Base-by-base conservation (phyloP, 37 sponge, comb jelly and placozoan species). In the Haliclona indistincta region DNA sequence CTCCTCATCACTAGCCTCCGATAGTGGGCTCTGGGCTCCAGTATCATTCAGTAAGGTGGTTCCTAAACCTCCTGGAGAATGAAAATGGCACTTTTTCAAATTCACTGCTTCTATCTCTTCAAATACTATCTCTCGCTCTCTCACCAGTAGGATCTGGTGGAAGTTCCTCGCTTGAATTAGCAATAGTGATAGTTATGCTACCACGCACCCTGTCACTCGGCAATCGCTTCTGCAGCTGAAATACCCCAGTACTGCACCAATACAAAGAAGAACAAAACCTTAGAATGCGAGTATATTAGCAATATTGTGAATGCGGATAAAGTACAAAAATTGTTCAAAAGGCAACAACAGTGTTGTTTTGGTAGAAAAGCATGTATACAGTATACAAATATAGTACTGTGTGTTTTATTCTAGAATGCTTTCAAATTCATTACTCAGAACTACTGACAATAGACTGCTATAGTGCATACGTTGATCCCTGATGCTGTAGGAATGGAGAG, bases 181-280 rank as follows among this genome's bases (percentile, higher is more conserved):
- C 28, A n/a, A 84, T 43, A 11, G 79, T 63, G 20, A 87, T 30
- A 17, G 82, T 65, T 28, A 87, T 60, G 17, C 54, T 76, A 2
- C 88, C 88, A 1, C 42, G 23, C 36, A 81, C 82, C 0, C 72
- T 38, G 44, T 87, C 88, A 53, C 37, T 76, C 2, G 88, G 82
- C 6, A 76, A 34, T 43, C 82, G 72, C 38, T 87, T 81, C 43
- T 71, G 60, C 3, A 87, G 82, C 15, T 34, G 53, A 60, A 79
- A 76, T 5, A 62, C 38, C 54, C 29, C 20, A 0, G 77, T 71
- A 22, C 86, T 86, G 34, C 13, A 30, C 1, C 39, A 58, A 28
- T n/a, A 39, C 7, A 56, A 5, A 42, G 17, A 23, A n/a, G n/a
- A n/a, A n/a, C n/a, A n/a, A n/a, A n/a, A n/a, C n/a, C n/a, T n/a